Conservation (phyloP, 2,113 vertebrate genomes). For the Tricholaema leucomelas region DNA sequence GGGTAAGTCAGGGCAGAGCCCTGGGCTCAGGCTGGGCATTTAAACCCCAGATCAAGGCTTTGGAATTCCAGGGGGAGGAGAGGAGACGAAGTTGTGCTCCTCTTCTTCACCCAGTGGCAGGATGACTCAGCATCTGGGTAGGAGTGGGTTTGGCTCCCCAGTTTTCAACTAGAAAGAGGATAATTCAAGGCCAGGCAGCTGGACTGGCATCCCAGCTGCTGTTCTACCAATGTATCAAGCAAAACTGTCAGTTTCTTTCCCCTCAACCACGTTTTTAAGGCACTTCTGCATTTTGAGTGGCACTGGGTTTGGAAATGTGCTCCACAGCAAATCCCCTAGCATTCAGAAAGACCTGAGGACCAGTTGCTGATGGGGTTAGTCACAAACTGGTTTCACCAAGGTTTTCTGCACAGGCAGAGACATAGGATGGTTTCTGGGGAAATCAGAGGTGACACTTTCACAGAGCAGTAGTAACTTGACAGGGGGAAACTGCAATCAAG, state of each 20-base stretch:
- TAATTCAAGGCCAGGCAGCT: neutral
- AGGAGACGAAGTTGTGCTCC: neutral
- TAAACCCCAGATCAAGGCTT: neutral
- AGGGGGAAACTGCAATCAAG: neutral
- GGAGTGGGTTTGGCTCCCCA: neutral
- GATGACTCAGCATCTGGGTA: neutral
- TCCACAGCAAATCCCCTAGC: neutral
- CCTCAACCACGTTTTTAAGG: neutral
- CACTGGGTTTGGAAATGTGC: neutral
- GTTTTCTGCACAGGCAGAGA: neutral
- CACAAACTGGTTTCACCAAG: neutral
- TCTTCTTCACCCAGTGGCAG: neutral
- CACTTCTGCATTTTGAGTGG: neutral
- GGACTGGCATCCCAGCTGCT: neutral
- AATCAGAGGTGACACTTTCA: neutral
- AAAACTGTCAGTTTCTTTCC: neutral
- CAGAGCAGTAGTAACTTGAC: neutral
- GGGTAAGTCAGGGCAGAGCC: neutral
- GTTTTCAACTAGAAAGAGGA: neutral
- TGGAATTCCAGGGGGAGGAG: rapidly evolving
- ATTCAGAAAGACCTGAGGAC: neutral
- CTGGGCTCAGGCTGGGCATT: neutral
- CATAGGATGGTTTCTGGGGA: neutral
- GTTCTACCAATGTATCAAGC: neutral
- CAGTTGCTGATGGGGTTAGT: rapidly evolving